These are phyloP conservation scores for Betta splendens DNA, from an alignment of 2,797 vertebrate species.

Conservation along the genomic window DNA sequence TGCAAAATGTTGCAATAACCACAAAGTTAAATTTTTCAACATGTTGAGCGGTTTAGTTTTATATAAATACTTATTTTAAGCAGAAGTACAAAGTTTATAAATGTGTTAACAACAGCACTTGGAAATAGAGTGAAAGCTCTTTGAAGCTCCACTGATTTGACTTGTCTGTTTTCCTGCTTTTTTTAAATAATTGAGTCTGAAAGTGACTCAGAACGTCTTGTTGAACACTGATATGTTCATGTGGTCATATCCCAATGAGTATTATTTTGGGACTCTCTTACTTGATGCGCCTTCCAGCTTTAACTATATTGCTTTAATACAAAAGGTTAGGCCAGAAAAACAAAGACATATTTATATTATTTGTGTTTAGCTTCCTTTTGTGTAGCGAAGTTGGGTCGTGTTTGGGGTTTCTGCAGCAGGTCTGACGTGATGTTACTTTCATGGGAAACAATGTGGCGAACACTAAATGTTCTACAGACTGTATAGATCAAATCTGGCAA, in stretches of 20 bases:
- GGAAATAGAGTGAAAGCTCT: not conserved
- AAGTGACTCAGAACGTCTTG: not conserved
- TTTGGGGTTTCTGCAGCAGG: slow-evolving; percentile 18
- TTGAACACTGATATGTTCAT: not conserved
- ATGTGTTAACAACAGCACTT: not conserved
- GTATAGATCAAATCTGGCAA: slow-evolving; percentile 68
- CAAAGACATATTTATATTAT: slow-evolving; percentile 6
- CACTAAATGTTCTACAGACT: slow-evolving; percentile 60
- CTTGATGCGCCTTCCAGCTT: slow-evolving; percentile 7
- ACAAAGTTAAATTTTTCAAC: not conserved
- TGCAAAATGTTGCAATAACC: too few species aligned
- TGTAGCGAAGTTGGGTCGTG: slow-evolving; percentile 1
- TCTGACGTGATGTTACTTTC: slow-evolving; percentile 49
- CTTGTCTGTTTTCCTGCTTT: not conserved
- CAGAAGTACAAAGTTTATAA: not conserved
- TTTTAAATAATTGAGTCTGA: not conserved
- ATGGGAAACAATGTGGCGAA: slow-evolving; percentile 31
- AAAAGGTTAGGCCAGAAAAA: not conserved
- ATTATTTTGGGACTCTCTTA: too few species aligned
- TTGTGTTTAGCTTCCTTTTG: slow-evolving; percentile 15
- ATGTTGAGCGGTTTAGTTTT: too few species aligned
- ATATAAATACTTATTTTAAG: too few species aligned
- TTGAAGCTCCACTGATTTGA: not conserved
- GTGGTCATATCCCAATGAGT: not conserved
- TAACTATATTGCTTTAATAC: not conserved